Evolutionary conservation across 2,113 vertebrate genomes (phyloP).

Genomic region (Podocnemis expansa): DNA sequence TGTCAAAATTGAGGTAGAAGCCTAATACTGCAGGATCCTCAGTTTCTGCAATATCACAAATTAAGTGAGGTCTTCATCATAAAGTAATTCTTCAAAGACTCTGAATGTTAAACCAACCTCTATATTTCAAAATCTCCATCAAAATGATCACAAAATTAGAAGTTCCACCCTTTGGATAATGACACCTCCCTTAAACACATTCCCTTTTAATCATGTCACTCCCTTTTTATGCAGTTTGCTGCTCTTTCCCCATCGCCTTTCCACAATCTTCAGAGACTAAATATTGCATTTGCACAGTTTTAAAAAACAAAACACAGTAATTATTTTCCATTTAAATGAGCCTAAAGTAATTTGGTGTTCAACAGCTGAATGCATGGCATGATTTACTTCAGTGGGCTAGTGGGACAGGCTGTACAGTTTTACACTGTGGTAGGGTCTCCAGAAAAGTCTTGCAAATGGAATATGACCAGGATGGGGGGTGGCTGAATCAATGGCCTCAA

Average conservation of each 20-base stretch:
- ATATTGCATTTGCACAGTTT: neutral
- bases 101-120: constrained; percentile 13
- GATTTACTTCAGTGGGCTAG: neutral
- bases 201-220: neutral
- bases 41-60: neutral
- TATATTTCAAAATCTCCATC: neutral
- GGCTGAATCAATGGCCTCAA: neutral
- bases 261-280: neutral
- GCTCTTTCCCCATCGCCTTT: neutral
- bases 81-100: constrained; percentile 1
- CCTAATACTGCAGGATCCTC: neutral
- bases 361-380: neutral
- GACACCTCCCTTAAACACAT: neutral
- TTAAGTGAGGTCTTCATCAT: neutral
- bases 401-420: neutral
- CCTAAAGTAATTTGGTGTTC: neutral
- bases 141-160: constrained; percentile 13
- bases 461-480: neutral
- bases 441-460: neutral
- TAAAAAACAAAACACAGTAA: neutral
- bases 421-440: neutral
- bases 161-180: neutral
- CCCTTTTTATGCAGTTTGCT: neutral
- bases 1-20: neutral
- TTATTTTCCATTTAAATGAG: neutral